phyloP scores from a whole-genome alignment of 2,797 vertebrate genomes.

The Columba guinea region DNA sequence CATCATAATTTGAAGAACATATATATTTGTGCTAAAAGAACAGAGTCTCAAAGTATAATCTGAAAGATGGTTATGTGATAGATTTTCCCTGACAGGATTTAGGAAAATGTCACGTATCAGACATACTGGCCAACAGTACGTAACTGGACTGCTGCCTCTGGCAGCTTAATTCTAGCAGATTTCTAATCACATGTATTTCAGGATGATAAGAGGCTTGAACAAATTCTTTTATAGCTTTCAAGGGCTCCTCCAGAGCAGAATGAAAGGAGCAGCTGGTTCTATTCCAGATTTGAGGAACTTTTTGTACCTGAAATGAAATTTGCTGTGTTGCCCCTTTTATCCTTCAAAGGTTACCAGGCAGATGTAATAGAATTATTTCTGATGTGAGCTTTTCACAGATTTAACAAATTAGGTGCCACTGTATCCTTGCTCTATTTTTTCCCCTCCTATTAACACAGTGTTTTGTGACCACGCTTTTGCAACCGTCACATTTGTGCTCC shows the following conservation, averaged over 20 bases:
- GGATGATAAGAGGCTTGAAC: not conserved
- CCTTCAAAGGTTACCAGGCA: not conserved
- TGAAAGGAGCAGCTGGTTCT: not conserved
- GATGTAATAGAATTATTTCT: not conserved
- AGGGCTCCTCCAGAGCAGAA: not conserved
- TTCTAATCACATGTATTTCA: not conserved
- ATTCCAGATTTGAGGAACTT: not conserved
- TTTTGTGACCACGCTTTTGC: not conserved
- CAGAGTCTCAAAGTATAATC: conserved; percentile 10
- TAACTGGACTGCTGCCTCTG: conserved; percentile 13
- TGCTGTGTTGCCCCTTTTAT: not conserved
- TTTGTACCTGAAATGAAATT: not conserved
- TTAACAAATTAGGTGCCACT: not conserved
- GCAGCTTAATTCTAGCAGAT: conserved; percentile 39
- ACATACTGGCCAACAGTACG: not conserved
- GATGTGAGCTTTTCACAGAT: not conserved
- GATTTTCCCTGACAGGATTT: conserved; percentile 23
- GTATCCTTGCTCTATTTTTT: not conserved
- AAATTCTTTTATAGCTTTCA: conserved; percentile 19
- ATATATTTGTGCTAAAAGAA: conserved; percentile 5
- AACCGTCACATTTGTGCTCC: not conserved
- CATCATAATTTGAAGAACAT: not conserved
- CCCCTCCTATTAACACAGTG: not conserved
- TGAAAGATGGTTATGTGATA: conserved; percentile 27
- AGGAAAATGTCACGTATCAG: conserved; percentile 2